Evolutionary conservation across 1,140 invertebrate species (phyloP).

Genomic region (Liolophura sinensis): DNA sequence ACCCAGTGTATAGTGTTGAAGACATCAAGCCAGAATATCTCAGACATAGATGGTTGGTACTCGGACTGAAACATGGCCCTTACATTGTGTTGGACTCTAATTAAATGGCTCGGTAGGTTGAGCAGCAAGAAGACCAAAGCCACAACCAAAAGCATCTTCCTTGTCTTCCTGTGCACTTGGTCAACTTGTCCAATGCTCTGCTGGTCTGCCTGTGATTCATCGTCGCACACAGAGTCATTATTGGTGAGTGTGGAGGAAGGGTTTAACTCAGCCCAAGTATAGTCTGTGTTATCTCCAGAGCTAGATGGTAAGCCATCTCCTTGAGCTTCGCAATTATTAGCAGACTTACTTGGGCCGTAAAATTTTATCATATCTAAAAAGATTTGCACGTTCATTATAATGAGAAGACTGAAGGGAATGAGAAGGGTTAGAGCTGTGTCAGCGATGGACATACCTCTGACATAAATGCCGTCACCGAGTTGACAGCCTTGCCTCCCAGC

Average conservation of each 20-base stretch:
- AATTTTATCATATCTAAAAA: slow-evolving; percentile 41
- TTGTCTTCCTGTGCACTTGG: slow-evolving; percentile 71
- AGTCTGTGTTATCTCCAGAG: too few relatives aligned
- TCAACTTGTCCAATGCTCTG: slow-evolving; percentile 14
- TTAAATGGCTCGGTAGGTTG: slow-evolving; percentile 70
- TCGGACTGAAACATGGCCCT: slow-evolving; percentile 20
- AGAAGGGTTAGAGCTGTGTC: slow-evolving; percentile 66
- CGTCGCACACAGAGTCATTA: background rate
- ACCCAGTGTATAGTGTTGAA: slow-evolving; percentile 73
- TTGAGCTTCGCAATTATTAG: too few relatives aligned
- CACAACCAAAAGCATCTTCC: slow-evolving; percentile 79
- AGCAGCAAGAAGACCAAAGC: slow-evolving; percentile 78
- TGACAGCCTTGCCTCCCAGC: slow-evolving; percentile 12
- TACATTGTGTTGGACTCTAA: slow-evolving; percentile 51
- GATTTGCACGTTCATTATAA: slow-evolving; percentile 67
- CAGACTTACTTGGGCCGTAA: too few relatives aligned
- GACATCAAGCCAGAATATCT: slow-evolving; percentile 63
- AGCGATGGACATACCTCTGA: slow-evolving; percentile 63
- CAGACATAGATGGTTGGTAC: slow-evolving; percentile 29
- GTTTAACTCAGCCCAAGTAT: too few relatives aligned
- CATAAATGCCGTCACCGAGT: slow-evolving; percentile 39
- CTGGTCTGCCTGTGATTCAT: background rate
- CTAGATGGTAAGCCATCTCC: too few relatives aligned
- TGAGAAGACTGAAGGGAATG: slow-evolving; percentile 63
- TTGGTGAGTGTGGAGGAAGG: too few relatives aligned